These are phyloP conservation scores for Silurus meridionalis DNA, from an alignment of 2,113 vertebrate species.

Conservation along the genomic window DNA sequence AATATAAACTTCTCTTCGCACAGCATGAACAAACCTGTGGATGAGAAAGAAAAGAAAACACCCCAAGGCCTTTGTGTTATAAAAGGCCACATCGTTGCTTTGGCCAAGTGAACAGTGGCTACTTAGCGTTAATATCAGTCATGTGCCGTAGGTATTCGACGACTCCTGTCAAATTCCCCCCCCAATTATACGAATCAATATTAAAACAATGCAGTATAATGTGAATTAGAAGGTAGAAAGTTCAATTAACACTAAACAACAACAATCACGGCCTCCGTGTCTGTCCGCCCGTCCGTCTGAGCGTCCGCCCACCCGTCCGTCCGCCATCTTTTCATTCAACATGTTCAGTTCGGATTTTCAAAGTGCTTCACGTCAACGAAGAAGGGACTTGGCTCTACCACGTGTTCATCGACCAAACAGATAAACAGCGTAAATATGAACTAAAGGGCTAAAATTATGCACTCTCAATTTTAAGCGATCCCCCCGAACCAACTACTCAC, in stretches of 20 bases:
- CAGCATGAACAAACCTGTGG: conserved; percentile 58
- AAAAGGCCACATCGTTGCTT: not conserved
- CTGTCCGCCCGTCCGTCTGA: too few relatives aligned
- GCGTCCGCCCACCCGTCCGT: too few relatives aligned
- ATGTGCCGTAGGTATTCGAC: not conserved
- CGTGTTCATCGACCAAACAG: not conserved
- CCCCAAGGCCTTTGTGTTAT: not conserved
- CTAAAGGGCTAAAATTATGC: too few relatives aligned
- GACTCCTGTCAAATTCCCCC: not conserved
- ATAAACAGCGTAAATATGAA: too few relatives aligned
- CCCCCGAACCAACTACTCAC: conserved; percentile 27
- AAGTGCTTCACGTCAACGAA: not conserved
- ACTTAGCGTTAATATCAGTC: too few relatives aligned
- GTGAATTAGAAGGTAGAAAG: not conserved
- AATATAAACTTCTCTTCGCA: conserved; percentile 52
- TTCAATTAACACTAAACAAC: not conserved
- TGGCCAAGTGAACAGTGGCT: too few relatives aligned
- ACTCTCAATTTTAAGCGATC: too few relatives aligned
- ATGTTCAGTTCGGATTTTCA: not conserved
- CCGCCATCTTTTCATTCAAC: not conserved
- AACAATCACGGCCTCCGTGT: not conserved
- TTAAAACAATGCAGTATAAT: not conserved
- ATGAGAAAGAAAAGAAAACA: not conserved
- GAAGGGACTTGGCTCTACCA: not conserved
- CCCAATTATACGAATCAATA: not conserved